A percentile compares a stretch with the other conserved stretches of the same genome.
Conservation (phyloP, 2,888 invertebrate species). For the Leucania comma region DNA sequence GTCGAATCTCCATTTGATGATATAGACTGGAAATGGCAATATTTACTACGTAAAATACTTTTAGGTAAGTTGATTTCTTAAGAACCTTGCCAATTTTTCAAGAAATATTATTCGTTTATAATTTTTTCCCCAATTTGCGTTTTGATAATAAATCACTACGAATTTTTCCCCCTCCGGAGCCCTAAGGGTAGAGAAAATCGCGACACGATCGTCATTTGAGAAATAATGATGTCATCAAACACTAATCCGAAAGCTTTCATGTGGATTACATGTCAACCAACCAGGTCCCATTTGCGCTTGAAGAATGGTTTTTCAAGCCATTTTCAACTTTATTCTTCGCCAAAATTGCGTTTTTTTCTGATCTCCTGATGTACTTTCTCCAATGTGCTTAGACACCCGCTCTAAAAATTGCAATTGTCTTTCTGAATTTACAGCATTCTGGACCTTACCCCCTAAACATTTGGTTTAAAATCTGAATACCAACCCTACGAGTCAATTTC, state of each 20-base stretch:
- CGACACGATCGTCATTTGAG: slow-evolving; percentile 87
- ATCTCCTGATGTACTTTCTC: slow-evolving; percentile 17
- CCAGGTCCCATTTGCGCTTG: slow-evolving; percentile 57
- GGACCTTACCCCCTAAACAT: slow-evolving; percentile 15
- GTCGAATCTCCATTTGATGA: no score
- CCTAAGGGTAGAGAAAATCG: slow-evolving; percentile 82
- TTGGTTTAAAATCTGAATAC: slow-evolving; percentile 23
- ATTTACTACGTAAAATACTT: background rate
- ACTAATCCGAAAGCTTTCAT: slow-evolving; percentile 91
- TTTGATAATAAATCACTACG: slow-evolving; percentile 83
- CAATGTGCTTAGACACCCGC: slow-evolving; percentile 64
- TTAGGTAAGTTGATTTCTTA: slow-evolving; percentile 26
- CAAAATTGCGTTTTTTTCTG: slow-evolving; percentile 19
- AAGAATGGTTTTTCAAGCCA: slow-evolving; percentile 35
- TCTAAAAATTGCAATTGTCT: slow-evolving; percentile 76
- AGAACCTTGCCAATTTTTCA: slow-evolving; percentile 28
- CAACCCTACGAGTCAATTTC: background rate
- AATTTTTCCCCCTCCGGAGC: slow-evolving; percentile 74
- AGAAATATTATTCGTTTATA: slow-evolving; percentile 20
- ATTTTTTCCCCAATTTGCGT: slow-evolving; percentile 72
- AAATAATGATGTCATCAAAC: slow-evolving; percentile 91
- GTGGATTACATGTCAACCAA: slow-evolving; percentile 83
- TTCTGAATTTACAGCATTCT: slow-evolving; percentile 44
- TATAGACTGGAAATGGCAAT: background rate
- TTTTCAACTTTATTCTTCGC: slow-evolving; percentile 64